A percentile compares a stretch with the other conserved stretches of the same genome.
Conservation (phyloP, 2,888 invertebrate species). For the Azorinus chamasolen region DNA sequence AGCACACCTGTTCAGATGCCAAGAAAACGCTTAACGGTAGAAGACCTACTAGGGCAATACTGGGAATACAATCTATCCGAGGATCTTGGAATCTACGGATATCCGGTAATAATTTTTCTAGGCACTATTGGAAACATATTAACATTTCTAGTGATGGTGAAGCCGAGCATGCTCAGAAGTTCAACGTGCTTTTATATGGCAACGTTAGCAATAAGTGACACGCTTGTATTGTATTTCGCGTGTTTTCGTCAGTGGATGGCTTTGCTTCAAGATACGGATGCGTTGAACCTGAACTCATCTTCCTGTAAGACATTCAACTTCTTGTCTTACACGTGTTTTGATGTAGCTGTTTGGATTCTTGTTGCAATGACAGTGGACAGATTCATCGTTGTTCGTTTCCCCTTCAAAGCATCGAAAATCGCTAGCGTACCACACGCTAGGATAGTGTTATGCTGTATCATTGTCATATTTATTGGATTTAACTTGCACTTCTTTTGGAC, state of each 20-base stretch:
- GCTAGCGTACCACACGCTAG: constrained; percentile 72
- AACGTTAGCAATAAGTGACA: constrained; percentile 73
- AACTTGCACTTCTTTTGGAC: constrained; percentile 78
- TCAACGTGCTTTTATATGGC: constrained; percentile 79
- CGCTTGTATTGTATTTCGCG: constrained; percentile 71
- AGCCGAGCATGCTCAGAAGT: constrained; percentile 67
- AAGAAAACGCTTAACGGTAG: constrained; percentile 36
- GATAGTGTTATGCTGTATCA: constrained; percentile 53
- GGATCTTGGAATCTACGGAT: constrained; percentile 69
- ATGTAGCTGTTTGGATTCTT: constrained; percentile 78
- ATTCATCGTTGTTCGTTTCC: constrained; percentile 76
- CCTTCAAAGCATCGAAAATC: constrained; percentile 69
- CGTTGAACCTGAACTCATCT: constrained; percentile 47
- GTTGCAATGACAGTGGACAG: constrained; percentile 81
- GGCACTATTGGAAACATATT: constrained; percentile 78
- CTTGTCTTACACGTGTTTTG: constrained; percentile 72
- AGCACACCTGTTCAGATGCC: not conserved
- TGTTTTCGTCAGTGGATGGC: constrained; percentile 75
- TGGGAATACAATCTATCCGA: constrained; percentile 62
- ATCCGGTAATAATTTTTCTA: constrained; percentile 70
- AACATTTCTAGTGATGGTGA: constrained; percentile 74
- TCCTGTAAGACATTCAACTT: constrained; percentile 70
- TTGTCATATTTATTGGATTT: constrained; percentile 55
- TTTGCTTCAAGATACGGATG: constrained; percentile 61
- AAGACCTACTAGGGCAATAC: constrained; percentile 56